phyloP scores from a whole-genome alignment of 2,888 invertebrate genomes.

The Smittia sp. region DNA sequence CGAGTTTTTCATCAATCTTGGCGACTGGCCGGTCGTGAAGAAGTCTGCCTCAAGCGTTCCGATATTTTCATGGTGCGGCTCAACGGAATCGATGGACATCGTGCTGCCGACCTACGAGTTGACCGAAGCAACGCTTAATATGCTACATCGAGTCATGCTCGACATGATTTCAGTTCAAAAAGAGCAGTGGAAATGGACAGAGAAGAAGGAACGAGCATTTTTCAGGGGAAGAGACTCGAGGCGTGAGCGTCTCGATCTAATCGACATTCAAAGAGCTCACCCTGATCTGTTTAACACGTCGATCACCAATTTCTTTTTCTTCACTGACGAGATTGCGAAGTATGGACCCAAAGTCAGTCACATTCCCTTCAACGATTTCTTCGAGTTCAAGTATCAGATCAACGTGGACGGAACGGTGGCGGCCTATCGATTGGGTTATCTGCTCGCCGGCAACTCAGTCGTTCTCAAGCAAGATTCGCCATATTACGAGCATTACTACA shows the following conservation, averaged over 20 bases:
- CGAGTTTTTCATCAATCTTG: constrained; percentile 88
- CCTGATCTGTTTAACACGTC: constrained; percentile 86
- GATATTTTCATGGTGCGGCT: constrained; percentile 96
- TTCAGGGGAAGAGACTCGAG: constrained; percentile 93
- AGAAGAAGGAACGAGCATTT: constrained; percentile 73
- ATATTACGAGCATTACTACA: constrained; percentile 95
- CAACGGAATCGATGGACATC: constrained; percentile 79
- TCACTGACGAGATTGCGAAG: constrained; percentile 73
- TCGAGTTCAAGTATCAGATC: constrained; percentile 94
- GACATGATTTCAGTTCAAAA: constrained; percentile 90
- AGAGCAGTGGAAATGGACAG: constrained; percentile 66
- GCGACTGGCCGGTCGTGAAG: constrained; percentile 88
- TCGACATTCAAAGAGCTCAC: constrained; percentile 70
- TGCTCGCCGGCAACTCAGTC: constrained; percentile 82
- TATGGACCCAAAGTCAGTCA: constrained; percentile 85
- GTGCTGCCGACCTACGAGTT: constrained; percentile 94
- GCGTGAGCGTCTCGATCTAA: constrained; percentile 76
- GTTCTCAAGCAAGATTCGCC: constrained; percentile 89
- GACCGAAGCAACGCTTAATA: constrained; percentile 86
- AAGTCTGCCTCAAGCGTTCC: constrained; percentile 61
- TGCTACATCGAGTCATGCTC: constrained; percentile 87
- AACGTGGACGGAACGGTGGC: constrained; percentile 96
- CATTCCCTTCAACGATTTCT: constrained; percentile 89
- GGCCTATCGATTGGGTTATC: constrained; percentile 89
- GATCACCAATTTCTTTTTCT: constrained; percentile 95